phyloP scores from a whole-genome alignment of 2,113 vertebrate species.

The Burhinus bistriatus region DNA sequence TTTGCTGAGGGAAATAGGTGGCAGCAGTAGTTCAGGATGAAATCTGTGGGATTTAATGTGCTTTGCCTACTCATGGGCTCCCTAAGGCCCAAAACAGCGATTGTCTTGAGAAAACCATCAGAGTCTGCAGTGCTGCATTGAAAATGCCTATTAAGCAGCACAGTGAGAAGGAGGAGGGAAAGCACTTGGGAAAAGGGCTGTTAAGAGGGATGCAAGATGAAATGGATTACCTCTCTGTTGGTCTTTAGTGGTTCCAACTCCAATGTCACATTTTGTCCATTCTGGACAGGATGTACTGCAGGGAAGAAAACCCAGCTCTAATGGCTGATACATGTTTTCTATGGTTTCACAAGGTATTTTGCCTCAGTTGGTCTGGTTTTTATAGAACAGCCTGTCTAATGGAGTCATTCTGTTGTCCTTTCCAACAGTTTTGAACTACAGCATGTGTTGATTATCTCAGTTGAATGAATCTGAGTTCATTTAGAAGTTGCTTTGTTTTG shows the following conservation, averaged over 20 bases:
- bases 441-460: constrained; percentile 54
- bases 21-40: background rate
- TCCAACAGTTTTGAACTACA: constrained; percentile 40
- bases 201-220: background rate
- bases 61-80: background rate
- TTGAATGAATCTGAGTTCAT: constrained; percentile 39
- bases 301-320: background rate
- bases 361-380: background rate
- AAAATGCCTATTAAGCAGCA: background rate
- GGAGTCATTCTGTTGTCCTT: background rate
- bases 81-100: background rate
- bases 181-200: background rate
- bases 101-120: background rate
- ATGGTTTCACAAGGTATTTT: constrained; percentile 10
- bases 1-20: background rate
- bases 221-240: background rate
- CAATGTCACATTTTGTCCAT: background rate
- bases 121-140: background rate
- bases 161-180: background rate
- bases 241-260: background rate
- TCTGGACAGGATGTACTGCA: background rate
- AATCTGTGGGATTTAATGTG: background rate
- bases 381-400: background rate
- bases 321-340: background rate
- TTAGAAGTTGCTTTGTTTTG: constrained; percentile 52